Percentiles rank a stretch among this genome's conserved stretches.
Conservation (phyloP, 2,113 vertebrate genomes). For the Meles meles region DNA sequence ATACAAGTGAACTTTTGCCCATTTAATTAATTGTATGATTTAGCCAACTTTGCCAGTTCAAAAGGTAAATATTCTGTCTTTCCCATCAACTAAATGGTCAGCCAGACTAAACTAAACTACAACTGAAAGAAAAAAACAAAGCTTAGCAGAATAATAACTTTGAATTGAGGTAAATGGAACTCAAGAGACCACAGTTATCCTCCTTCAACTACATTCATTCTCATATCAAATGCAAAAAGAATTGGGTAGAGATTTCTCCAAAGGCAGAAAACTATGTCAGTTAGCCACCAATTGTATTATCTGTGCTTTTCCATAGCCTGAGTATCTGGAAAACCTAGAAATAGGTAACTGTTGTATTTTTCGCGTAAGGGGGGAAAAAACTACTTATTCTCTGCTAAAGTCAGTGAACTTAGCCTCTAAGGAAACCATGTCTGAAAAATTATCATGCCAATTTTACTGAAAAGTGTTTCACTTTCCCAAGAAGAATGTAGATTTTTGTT, state of each 20-base stretch:
- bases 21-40: neutral
- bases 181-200: neutral
- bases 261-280: neutral
- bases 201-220: neutral
- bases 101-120: too few relatives aligned
- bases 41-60: neutral
- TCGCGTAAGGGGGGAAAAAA: neutral
- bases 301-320: neutral
- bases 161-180: neutral
- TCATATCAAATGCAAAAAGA: neutral
- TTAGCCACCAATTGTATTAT: neutral
- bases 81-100: neutral
- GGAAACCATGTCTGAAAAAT: neutral
- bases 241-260: neutral
- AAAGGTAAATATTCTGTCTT: neutral
- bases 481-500: neutral
- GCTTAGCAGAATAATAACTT: neutral
- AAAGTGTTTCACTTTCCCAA: neutral
- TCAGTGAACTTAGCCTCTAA: slow-evolving; percentile 10
- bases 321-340: neutral
- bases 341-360: neutral
- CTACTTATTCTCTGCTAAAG: slow-evolving; percentile 10
- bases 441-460: neutral
- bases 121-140: neutral
- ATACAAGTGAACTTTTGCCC: neutral